Conservation (phyloP, 2,888 invertebrate genomes). For the Chelonus formosanus region DNA sequence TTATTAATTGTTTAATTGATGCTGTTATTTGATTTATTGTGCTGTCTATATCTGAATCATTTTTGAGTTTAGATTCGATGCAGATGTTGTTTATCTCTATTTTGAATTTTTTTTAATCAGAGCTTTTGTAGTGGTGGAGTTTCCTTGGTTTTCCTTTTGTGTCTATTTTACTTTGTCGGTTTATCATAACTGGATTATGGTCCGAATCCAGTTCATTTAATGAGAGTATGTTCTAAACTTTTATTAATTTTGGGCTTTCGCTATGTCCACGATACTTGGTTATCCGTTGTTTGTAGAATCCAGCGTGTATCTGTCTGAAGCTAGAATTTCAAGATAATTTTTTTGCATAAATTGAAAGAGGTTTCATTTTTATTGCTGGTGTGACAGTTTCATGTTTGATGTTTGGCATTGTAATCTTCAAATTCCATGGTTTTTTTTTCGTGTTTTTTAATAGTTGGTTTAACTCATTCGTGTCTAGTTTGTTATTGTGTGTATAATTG, state of each 20-base stretch:
- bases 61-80: neutral
- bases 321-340: too few relatives aligned
- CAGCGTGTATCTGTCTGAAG: neutral
- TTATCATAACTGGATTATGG: conserved; percentile 11
- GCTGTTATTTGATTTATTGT: too few relatives aligned
- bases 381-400: conserved; percentile 37
- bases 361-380: conserved; percentile 23
- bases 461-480: conserved; percentile 26
- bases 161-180: too few relatives aligned
- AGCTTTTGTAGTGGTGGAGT: neutral
- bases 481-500: too few relatives aligned
- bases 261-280: neutral
- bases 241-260: neutral
- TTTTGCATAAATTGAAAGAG: neutral
- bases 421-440: conserved; percentile 26
- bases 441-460: conserved; percentile 14
- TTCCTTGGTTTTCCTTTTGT: too few relatives aligned
- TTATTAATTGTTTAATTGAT: conserved; percentile 2
- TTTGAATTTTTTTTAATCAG: conserved; percentile 13
- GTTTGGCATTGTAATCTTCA: conserved; percentile 40
- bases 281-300: neutral
- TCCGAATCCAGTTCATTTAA: conserved; percentile 13
- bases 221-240: neutral
- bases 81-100: too few relatives aligned
- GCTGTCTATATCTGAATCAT: conserved; percentile 18